These are phyloP conservation scores for Cyphomyrmex costatus DNA, from an alignment of 1,140 invertebrate genomes.

Conservation along the genomic window DNA sequence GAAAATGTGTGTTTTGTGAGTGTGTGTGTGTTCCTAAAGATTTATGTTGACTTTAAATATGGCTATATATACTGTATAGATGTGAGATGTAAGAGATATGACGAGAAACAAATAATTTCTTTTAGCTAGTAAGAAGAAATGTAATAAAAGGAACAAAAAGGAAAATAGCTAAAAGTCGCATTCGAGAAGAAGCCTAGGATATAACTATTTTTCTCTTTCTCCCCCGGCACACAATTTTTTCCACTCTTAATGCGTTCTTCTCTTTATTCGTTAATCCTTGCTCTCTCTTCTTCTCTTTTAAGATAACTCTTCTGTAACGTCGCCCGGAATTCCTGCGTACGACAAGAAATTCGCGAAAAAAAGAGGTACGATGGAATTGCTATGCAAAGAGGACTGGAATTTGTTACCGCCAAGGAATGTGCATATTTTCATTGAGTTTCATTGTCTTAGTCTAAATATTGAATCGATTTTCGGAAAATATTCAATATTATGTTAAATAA, in stretches of 20 bases:
- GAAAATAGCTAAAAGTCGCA: conserved; percentile 32
- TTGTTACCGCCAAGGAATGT: conserved; percentile 47
- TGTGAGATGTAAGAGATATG: not conserved
- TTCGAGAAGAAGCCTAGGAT: not conserved
- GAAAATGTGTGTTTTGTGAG: not conserved
- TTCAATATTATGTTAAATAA: not conserved
- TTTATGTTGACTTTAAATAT: conserved; percentile 32
- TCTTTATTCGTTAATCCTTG: conserved; percentile 53
- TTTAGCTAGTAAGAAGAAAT: not conserved
- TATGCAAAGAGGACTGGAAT: conserved; percentile 42
- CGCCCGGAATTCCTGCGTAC: conserved; percentile 65
- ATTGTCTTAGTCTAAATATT: conserved; percentile 7
- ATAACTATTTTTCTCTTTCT: conserved; percentile 57
- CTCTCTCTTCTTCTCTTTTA: conserved; percentile 48
- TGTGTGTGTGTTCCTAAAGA: not conserved
- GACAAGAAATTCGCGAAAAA: conserved; percentile 67
- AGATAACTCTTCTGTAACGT: conserved; percentile 46
- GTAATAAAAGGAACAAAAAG: not conserved
- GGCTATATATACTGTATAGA: too few species aligned
- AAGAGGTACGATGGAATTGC: not conserved
- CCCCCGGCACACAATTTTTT: conserved; percentile 14
- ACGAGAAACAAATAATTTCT: conserved; percentile 1
- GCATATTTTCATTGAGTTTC: conserved; percentile 42
- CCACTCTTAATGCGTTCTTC: conserved; percentile 43
- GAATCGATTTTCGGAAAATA: conserved; percentile 14